A percentile compares a stretch with the other conserved stretches of the same genome.
Conservation (phyloP, 2,888 invertebrate genomes). For the Hirtodrosophila confusa region DNA sequence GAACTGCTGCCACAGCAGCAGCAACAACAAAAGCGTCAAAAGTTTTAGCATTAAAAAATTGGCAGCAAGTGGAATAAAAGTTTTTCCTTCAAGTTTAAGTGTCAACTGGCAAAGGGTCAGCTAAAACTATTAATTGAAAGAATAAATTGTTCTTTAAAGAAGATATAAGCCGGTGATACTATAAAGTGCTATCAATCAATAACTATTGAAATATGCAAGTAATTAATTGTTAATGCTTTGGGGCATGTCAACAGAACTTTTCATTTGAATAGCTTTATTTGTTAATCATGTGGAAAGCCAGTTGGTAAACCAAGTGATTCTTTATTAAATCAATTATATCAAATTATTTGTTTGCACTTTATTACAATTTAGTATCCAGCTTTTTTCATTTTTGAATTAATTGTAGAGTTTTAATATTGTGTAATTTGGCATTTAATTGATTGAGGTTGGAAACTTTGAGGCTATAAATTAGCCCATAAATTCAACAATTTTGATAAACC, state of each 20-base stretch:
- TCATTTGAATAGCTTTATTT: too few species aligned
- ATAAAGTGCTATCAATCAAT: not conserved
- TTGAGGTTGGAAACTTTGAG: too few species aligned
- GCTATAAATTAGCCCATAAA: too few species aligned
- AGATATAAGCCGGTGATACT: not conserved
- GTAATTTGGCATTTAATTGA: too few species aligned
- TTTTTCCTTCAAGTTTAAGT: conserved; percentile 30
- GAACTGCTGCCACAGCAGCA: conserved; percentile 18
- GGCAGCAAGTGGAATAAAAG: conserved; percentile 29
- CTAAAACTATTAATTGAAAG: conserved; percentile 48
- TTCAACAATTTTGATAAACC: too few species aligned
- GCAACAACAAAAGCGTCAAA: conserved; percentile 23
- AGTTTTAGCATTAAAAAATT: conserved; percentile 51
- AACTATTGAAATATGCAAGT: not conserved
- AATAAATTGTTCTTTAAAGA: conserved; percentile 6
- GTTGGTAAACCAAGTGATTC: too few species aligned
- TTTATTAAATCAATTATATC: not conserved
- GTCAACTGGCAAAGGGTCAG: conserved; percentile 32
- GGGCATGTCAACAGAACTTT: not conserved
- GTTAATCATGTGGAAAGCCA: too few species aligned
- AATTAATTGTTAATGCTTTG: not conserved
- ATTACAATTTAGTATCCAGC: not conserved
- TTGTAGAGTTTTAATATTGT: too few species aligned
- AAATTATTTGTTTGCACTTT: not conserved
- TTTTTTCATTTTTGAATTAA: not conserved